Evolutionary conservation across 2,797 vertebrate genomes (phyloP), one percentile per base, ranked within the genome.

Genomic region (Characodon lateralis): DNA sequence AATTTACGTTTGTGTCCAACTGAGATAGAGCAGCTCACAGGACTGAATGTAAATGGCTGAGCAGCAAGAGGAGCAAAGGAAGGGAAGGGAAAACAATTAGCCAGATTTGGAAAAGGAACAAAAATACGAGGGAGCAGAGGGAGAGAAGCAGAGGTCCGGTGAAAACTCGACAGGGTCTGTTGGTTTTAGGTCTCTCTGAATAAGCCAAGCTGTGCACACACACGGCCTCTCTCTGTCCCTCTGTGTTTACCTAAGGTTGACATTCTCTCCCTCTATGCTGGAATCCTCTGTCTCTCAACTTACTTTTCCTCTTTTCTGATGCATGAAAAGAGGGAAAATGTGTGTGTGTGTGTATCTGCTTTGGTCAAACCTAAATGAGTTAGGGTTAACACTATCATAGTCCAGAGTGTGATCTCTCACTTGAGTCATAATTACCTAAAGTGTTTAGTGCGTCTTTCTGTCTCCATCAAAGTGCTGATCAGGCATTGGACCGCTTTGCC

Each of bases 401-500:
- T 82, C 83, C 79, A 80, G 74, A 85, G 87, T 82, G 70, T 88
- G 86, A 91, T 88, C 84, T 82, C 82, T 78, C 73, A 35, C 77
- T 70, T 71, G 46, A 89, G 84, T 88, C 82, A 85, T 93, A 91
- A 92, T 93, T 91, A 86, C 88, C 80, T 63, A 51, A 90, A 92
- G 83, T 82, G 80, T 85, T 89, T 91, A 89, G 87, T 79, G 83
- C 69, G 81, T 81, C 85, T 89, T 78, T 83, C 61, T 85, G 79
- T 83, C 88, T 84, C 89, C 85, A 86, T 91, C 73, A 82, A 94
- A 99, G 98, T 83, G 98, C 98, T 78, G 97, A 98, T 93, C 98
- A 99, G 93, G 98, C 98, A 31, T 93, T 99, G 65, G 97, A 99
- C 92, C 97, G 97, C 87, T 99, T 98, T 74, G 98, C 98, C 48